These are phyloP conservation scores for Opisthocomus hoazin DNA, from an alignment of 2,113 vertebrate genomes.

Conservation along the genomic window DNA sequence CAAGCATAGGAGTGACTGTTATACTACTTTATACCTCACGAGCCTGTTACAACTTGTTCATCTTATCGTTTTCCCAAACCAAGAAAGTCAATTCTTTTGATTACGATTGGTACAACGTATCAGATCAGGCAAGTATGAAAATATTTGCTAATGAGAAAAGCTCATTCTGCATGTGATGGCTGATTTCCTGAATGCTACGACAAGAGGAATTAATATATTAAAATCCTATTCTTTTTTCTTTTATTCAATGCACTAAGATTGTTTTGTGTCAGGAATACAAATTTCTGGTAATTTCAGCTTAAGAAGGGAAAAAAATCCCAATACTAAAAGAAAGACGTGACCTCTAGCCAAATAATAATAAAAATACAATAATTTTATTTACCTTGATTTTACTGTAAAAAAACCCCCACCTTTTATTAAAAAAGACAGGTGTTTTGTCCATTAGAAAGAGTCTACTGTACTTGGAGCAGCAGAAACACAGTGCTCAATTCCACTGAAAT, in stretches of 20 bases:
- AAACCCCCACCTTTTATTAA: neutral
- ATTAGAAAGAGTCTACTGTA: neutral
- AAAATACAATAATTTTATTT: neutral
- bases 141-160: neutral
- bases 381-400: neutral
- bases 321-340: neutral
- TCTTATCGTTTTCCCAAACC: constrained; percentile 83
- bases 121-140: constrained; percentile 87
- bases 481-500: neutral
- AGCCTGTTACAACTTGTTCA: constrained; percentile 95
- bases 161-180: neutral
- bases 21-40: constrained; percentile 90
- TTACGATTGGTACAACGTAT: constrained; percentile 99
- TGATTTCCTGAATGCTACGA: neutral
- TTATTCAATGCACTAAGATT: neutral
- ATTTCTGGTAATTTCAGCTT: neutral
- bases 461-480: neutral
- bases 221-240: neutral
- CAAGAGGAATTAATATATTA: neutral
- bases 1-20: constrained; percentile 84
- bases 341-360: neutral
- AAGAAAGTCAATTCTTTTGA: constrained; percentile 90
- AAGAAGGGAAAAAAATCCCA: neutral
- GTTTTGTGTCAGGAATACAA: neutral
- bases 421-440: neutral